These are phyloP conservation scores for Hestina assimilis DNA, from an alignment of 1,140 invertebrate species.

Conservation along the genomic window DNA sequence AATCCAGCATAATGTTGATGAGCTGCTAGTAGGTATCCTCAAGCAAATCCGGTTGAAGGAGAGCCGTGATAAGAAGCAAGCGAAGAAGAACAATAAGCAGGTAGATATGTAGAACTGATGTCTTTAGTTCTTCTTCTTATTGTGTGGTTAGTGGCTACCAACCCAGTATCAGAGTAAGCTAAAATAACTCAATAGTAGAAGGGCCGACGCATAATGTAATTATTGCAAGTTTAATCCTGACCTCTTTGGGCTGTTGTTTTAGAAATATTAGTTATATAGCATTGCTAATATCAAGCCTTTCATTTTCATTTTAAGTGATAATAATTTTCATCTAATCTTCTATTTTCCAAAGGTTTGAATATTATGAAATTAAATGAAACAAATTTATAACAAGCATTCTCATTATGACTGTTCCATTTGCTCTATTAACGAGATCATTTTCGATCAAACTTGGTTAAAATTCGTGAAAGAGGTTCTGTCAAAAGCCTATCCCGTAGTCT, in stretches of 20 bases:
- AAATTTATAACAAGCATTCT: not conserved
- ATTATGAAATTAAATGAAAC: not conserved
- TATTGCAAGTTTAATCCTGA: too few relatives aligned
- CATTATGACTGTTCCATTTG: not conserved
- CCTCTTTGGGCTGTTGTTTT: too few relatives aligned
- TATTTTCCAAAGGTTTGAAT: too few relatives aligned
- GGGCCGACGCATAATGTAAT: too few relatives aligned
- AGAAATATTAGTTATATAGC: too few relatives aligned
- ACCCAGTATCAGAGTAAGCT: too few relatives aligned
- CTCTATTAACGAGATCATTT: conserved; percentile 9
- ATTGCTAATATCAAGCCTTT: not conserved
- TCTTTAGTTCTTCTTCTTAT: too few relatives aligned
- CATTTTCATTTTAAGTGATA: not conserved
- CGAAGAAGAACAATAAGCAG: conserved; percentile 78
- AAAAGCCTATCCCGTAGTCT: conserved; percentile 1
- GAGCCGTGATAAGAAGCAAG: conserved; percentile 83
- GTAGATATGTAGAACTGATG: conserved; percentile 21
- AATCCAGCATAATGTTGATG: conserved; percentile 95
- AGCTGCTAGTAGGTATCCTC: conserved; percentile 91
- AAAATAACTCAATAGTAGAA: too few relatives aligned
- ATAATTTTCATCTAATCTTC: too few relatives aligned
- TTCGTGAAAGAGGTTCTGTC: conserved; percentile 12
- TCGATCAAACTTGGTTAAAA: conserved; percentile 12
- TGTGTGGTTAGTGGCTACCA: too few relatives aligned
- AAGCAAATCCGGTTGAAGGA: conserved; percentile 90